Base-by-base conservation (phyloP, 2,113 vertebrate species). In the Paramisgurnus dabryanus region DNA sequence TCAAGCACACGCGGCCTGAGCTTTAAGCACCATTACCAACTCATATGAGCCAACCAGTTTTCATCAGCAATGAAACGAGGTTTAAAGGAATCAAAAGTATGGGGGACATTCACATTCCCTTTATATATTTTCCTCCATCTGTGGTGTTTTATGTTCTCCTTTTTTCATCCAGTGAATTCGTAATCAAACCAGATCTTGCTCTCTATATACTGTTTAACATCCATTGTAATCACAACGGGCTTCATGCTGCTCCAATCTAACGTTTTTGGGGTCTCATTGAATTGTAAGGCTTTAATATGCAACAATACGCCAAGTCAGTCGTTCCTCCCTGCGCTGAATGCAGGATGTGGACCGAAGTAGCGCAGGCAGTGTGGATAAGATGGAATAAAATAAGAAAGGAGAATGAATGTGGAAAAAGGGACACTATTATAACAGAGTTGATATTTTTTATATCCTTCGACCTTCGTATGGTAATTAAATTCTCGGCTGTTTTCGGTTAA, bases 401-500 rank as follows among this genome's bases (percentile, higher is more conserved):
- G n/a, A n/a, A n/a, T n/a, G 47, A 69, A 53, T 41, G 73, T 7
- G n/a, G n/a, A 84, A 83, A 67, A 41, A 67, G 50, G 67, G 39
- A 74, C n/a, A 55, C 12, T 49, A 80, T 55, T 49, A 50, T 67
- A 39, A 50, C 43, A 58, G 81, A 87, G 85, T 89, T 85, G 78
- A 76, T 89, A 86, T 83, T 79, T 82, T n/a, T n/a, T n/a, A n/a
- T n/a, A n/a, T n/a, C n/a, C n/a, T n/a, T n/a, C n/a, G n/a, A n/a
- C n/a, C 80, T 76, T 4, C 27, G n/a, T 8, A 47, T 76, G 83
- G 86, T 89, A 89, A 91, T 90, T 85, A 83, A 89, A 89, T 88
- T 80, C 85, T 85, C 79, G 78, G 75, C 87, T 84, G 86, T 65
- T 79, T 86, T 84, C 84, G 90, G 85, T 85, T 89, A 84, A 92